phyloP scores from a whole-genome alignment of 2,113 vertebrate species.

The Pachypanchax playfairii region DNA sequence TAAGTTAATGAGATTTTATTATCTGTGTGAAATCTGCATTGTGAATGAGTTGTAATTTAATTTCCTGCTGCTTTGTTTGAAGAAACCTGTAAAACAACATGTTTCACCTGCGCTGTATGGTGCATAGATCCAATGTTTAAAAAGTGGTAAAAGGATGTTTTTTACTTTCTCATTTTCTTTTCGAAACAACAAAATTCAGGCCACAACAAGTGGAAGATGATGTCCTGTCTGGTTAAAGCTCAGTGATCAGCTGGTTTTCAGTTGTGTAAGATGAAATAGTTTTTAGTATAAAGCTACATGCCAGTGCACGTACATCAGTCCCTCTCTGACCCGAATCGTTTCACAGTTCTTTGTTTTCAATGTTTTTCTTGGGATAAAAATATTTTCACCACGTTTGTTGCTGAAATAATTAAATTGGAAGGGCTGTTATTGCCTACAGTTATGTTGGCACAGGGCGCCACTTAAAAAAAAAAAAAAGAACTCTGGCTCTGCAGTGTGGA shows the following conservation, averaged over 20 bases:
- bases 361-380: neutral
- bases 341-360: neutral
- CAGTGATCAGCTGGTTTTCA: neutral
- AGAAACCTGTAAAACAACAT: too few species aligned
- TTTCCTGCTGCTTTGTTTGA: too few species aligned
- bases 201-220: too few species aligned
- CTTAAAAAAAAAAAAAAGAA: neutral
- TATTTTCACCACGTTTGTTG: constrained; percentile 6
- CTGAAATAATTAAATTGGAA: constrained; percentile 18
- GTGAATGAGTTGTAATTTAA: too few species aligned
- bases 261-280: neutral
- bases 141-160: too few species aligned
- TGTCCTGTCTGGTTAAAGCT: too few species aligned
- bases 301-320: constrained; percentile 2
- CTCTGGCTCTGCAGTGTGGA: neutral
- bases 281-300: neutral
- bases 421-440: neutral
- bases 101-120: too few species aligned
- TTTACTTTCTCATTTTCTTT: too few species aligned
- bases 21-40: too few species aligned
- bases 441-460: neutral
- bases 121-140: too few species aligned
- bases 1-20: too few species aligned
- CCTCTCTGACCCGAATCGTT: neutral
- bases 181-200: too few species aligned